Conservation (phyloP, 2,113 vertebrate genomes). For the Puntigrus tetrazona region DNA sequence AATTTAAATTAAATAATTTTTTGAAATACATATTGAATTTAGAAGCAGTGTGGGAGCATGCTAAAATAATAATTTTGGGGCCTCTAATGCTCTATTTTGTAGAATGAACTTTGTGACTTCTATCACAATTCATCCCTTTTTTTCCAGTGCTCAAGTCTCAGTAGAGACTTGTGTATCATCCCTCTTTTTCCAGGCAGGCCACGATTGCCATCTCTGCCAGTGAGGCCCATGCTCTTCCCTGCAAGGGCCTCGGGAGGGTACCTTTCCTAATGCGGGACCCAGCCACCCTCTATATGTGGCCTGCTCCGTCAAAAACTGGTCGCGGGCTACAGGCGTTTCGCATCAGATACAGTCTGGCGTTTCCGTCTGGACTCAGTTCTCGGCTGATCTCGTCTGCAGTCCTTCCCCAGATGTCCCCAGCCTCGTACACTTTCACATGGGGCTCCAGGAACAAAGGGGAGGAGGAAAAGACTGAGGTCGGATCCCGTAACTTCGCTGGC, state of each 20-base stretch:
- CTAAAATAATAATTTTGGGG: too few relatives aligned
- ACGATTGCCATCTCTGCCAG: constrained; percentile 92
- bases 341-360: constrained; percentile 86
- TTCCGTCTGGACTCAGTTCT: constrained; percentile 95
- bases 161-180: too few relatives aligned
- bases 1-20: too few relatives aligned
- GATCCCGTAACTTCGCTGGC: constrained; percentile 49
- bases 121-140: neutral
- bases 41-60: neutral
- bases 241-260: constrained; percentile 90
- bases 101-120: neutral
- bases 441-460: constrained; percentile 75
- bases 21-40: too few relatives aligned
- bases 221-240: constrained; percentile 92
- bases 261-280: constrained; percentile 94
- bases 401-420: constrained; percentile 91
- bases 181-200: constrained; percentile 85
- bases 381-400: constrained; percentile 86
- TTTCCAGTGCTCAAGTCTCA: too few relatives aligned
- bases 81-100: too few relatives aligned
- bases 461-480: constrained; percentile 54
- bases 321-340: constrained; percentile 93
- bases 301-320: constrained; percentile 91
- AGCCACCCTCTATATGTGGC: constrained; percentile 95
- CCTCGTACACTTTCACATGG: constrained; percentile 94